Evolutionary conservation across 1,140 invertebrate species (phyloP), one percentile per base, ranked within the genome.

Genomic region (Pogonus chalceus): DNA sequence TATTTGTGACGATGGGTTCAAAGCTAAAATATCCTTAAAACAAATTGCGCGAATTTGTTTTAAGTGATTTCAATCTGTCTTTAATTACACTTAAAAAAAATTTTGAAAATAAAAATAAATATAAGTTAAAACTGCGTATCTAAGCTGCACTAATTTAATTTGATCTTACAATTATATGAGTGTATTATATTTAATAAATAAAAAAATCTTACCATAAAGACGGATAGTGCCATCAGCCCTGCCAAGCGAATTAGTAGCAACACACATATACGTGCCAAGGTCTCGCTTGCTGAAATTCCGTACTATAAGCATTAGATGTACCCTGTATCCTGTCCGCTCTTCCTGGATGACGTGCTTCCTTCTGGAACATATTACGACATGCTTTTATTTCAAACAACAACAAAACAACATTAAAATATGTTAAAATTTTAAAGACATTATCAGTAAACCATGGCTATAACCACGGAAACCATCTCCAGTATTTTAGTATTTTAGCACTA

Each of bases 271-370:
- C 47, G 73, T 72, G 2, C 80, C 80, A 54, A 77, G 73, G 69
- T 83, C 81, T n/a, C 50, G 52, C 22, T 47, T 46, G 43, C 51
- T 52, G 35, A 52, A 43, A 35, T 56, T 56, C 58, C 81, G 76
- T 61, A 93, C 88, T 43, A 81, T 76, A 51, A 93, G 74, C 73
- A 79, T 79, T 80, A 92, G 88, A 54, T 80, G 79, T 35, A 88
- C 83, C 60, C 85, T 87, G 71, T 90, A 88, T 22, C 79, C 80
- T 10, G 78, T 75, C 51, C 79, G 80, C 60, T 84, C 83, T 65
- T 90, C 86, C 26, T 80, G 74, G 52, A 90, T 83, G 49, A 72
- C 74, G 70, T 91, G 90, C 67, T 90, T 90, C 39, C 79, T 76
- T 53, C 87, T 90, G 74, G 10, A 67, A 62, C 18, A 61, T 21